Base-by-base conservation (phyloP, 1,140 invertebrate genomes). In the Zaprionus nigranus region DNA sequence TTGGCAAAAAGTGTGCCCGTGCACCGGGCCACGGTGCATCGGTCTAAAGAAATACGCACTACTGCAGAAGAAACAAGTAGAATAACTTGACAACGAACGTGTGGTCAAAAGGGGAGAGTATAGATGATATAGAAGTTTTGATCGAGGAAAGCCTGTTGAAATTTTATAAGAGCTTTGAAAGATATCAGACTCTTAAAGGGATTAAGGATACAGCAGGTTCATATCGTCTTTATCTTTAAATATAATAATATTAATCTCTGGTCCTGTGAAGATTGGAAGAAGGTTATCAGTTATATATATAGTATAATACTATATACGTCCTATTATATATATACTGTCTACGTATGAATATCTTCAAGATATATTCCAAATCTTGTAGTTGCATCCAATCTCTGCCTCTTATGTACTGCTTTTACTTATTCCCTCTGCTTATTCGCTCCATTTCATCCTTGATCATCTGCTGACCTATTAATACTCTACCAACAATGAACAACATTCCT, bases 1-100 rank as follows among this genome's bases (percentile, higher is more conserved):
- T 90, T 88, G 66, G 58, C 85, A 76, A 84, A 88, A 87, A 81
- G 84, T 76, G 61, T 59, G 74, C 38, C 28, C 36, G 34, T 90
- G 75, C 85, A 86, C 75, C 82, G 67, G 82, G 79, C 85, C 81
- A 79, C 54, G 56, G 36, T 54, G 30, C 17, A 62, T 49, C 26
- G 36, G 26, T 11, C 11, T 17, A 36, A n/a, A 54, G 30, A 54
- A 49, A 36, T 17, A 15, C 11, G n/a, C 20, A 20, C 13, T 65
- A n/a, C 5, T 4, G 11, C 12, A 24, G 5, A 3, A 7, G 11
- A 40, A 9, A 56, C 36, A 38, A 59, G 43, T 30, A 22, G 22
- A 4, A n/a, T 5, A 51, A 59, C 43, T 15, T 58, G 17, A 20
- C 26, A 12, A 28, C 40, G 13, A 57, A 63, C 17, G 13, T 63